phyloP scores from a whole-genome alignment of 2,113 vertebrate genomes.

The Vulpes ferrilata region DNA sequence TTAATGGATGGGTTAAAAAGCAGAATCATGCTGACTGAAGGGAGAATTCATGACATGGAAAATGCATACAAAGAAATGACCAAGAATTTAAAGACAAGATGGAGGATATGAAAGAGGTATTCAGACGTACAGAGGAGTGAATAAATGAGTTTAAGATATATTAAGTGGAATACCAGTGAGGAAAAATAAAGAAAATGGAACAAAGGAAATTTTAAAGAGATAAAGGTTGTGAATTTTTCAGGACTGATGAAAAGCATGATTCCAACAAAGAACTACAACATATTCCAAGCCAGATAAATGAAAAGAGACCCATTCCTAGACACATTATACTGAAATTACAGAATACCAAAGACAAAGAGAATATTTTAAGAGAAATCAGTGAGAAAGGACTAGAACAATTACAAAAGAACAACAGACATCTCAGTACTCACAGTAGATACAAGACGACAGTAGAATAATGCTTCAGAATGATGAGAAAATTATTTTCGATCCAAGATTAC shows the following conservation, averaged over 20 bases:
- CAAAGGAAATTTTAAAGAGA: background rate
- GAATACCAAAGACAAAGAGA: background rate
- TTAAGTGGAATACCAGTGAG: background rate
- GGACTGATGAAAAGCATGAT: background rate
- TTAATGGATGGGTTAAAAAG: background rate
- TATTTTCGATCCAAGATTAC: background rate
- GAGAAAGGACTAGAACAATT: background rate
- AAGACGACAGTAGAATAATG: background rate
- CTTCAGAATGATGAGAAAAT: slow-evolving; percentile 13
- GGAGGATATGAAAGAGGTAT: background rate
- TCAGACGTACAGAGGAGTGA: background rate
- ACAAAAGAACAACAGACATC: background rate
- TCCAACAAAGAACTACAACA: background rate
- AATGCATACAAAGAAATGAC: slow-evolving; percentile 28
- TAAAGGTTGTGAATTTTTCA: slow-evolving; percentile 15
- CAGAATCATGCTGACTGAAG: background rate
- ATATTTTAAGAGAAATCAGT: slow-evolving; percentile 20
- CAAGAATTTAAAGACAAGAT: background rate
- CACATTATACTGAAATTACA: background rate
- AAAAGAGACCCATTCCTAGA: background rate
- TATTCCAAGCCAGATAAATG: background rate
- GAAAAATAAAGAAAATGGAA: background rate
- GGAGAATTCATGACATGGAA: slow-evolving; percentile 28
- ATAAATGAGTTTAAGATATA: slow-evolving; percentile 6
- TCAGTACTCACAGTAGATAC: background rate